A percentile compares a stretch with the other conserved stretches of the same genome.
Conservation (phyloP, 64 coral and sea anemone genomes). For the Montipora capricornis region DNA sequence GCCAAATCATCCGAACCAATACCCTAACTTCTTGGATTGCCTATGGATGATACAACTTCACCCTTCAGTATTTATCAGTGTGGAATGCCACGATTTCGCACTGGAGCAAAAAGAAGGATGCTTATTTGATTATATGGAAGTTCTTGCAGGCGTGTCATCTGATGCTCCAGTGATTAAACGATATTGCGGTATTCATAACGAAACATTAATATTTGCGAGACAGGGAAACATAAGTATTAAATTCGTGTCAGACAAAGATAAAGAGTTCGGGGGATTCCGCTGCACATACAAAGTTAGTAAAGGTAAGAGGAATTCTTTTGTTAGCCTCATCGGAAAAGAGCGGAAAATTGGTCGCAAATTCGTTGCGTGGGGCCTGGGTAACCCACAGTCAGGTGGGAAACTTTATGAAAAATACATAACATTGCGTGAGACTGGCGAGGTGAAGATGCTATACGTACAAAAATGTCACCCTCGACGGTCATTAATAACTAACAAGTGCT, state of each 20-base stretch:
- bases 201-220: conserved; percentile 9
- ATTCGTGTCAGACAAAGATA: neutral
- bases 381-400: too few relatives aligned
- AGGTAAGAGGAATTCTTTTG: neutral
- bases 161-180: neutral
- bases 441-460: too few relatives aligned
- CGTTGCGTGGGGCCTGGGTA: too few relatives aligned
- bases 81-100: conserved; percentile 33
- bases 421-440: too few relatives aligned
- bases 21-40: conserved; percentile 13
- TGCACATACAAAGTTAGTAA: neutral
- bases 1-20: conserved; percentile 14
- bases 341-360: too few relatives aligned
- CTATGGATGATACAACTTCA: conserved; percentile 19
- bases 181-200: conserved; percentile 10
- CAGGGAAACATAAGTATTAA: conserved; percentile 23
- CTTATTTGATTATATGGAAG: conserved; percentile 13
- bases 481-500: too few relatives aligned
- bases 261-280: conserved; percentile 22
- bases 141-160: neutral
- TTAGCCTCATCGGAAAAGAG: too few relatives aligned
- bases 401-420: too few relatives aligned
- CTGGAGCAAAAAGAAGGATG: conserved; percentile 16
- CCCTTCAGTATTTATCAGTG: conserved; percentile 3
- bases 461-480: too few relatives aligned